Base-by-base conservation (phyloP, 2,888 invertebrate species). In the Eupithecia insigniata region DNA sequence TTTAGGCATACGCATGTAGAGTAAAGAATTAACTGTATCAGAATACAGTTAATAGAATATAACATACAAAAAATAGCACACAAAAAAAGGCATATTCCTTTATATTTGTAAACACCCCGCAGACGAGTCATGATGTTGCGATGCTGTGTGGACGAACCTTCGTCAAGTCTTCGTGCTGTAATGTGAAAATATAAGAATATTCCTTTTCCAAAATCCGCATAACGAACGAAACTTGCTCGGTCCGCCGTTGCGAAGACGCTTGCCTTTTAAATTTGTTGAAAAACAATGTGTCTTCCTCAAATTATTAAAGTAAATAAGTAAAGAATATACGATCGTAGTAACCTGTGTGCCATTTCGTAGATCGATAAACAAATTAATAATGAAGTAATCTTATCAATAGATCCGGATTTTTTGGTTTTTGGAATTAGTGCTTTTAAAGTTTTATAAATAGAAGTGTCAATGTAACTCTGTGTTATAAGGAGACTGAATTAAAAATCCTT, bases 371-470 rank as follows among this genome's bases (percentile, higher is more conserved):
- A 43, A 43, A 18, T 16, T 18, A 16, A 18, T 18, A 5, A n/a
- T n/a, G 1, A n/a, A 22, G 22, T 16, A 6, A 46, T 46, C n/a
- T 0, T 46, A 7, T 46, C n/a, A 46, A 46, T 46, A 68, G 39
- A 36, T 39, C 55, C 61, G 7, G 62, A 69, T 62, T 43, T 69
- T 7, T 62, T 64, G 43, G 60, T 60, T 65, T 69, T 46, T n/a
- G 46, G 46, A 46, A 46, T n/a, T 10, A 46, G 46, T 46, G 46
- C 46, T 18, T 18, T 18, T 43, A 43, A 43, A 43, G 16, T 46
- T n/a, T 46, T 46, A n/a, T 36, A 60, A 60, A 73, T 67, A 64
- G 26, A 10, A 58, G 67, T 46, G 67, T 70, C 60, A 58, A 67
- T 46, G 66, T 36, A 36, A 36, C 36, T 3, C 10, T 46, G 28